These are phyloP conservation scores for Hermaeophaga mercurialis DNA, from an alignment of 2,888 invertebrate species.

Conservation along the genomic window DNA sequence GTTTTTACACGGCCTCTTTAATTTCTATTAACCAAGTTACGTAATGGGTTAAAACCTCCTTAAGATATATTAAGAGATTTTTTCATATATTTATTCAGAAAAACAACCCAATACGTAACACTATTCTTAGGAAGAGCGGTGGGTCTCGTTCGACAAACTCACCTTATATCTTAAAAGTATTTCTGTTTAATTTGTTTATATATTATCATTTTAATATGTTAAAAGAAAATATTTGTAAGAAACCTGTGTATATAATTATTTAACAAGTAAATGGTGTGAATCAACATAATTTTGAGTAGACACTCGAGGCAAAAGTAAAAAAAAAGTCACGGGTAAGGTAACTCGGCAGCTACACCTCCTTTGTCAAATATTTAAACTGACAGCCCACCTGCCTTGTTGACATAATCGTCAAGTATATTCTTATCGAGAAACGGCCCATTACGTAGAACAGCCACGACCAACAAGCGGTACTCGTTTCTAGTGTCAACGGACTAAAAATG, in stretches of 20 bases:
- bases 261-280: slow-evolving; percentile 13
- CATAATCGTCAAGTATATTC: slow-evolving; percentile 31
- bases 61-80: too few relatives aligned
- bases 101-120: too few relatives aligned
- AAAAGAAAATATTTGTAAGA: too few relatives aligned
- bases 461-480: slow-evolving; percentile 28
- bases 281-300: slow-evolving; percentile 16
- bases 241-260: background rate
- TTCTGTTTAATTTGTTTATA: too few relatives aligned
- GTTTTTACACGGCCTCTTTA: too few relatives aligned
- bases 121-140: too few relatives aligned
- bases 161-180: too few relatives aligned
- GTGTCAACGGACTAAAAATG: slow-evolving; percentile 33
- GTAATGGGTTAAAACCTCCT: too few relatives aligned
- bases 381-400: slow-evolving; percentile 37
- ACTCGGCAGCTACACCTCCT: slow-evolving; percentile 30
- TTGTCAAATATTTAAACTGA: slow-evolving; percentile 36
- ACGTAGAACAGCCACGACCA: slow-evolving; percentile 9
- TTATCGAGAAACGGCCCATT: slow-evolving; percentile 30
- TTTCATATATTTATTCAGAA: too few relatives aligned
- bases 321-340: slow-evolving; percentile 28
- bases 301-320: slow-evolving; percentile 17
- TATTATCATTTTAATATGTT: too few relatives aligned
- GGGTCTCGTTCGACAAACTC: too few relatives aligned
- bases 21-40: too few relatives aligned